Evolutionary conservation across 2,113 vertebrate genomes (phyloP).

Genomic region (Mirounga angustirostris): DNA sequence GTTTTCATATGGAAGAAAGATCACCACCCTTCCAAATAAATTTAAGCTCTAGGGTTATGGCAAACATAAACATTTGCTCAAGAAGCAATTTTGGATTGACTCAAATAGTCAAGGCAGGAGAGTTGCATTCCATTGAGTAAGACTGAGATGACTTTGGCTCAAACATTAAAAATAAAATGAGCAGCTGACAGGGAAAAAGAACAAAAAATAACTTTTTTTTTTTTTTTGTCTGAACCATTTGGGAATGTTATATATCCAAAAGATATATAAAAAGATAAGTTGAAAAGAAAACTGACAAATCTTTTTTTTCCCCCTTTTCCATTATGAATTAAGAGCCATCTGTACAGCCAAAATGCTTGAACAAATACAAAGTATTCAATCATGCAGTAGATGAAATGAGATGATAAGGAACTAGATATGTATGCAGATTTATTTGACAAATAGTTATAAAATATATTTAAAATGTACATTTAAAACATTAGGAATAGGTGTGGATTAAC

Average conservation of each 20-base stretch:
- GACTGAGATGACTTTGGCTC: conserved; percentile 39
- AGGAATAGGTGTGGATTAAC: neutral
- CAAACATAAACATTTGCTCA: conserved; percentile 25
- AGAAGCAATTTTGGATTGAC: conserved; percentile 31
- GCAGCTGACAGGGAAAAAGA: conserved; percentile 32
- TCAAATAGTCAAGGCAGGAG: neutral
- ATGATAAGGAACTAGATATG: neutral
- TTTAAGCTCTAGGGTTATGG: neutral
- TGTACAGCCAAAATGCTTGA: conserved; percentile 55
- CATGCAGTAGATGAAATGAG: neutral
- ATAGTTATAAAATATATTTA: neutral
- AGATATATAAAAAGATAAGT: conserved; percentile 59
- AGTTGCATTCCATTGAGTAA: conserved; percentile 35
- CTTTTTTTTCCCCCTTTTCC: neutral
- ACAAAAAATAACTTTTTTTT: conserved; percentile 53
- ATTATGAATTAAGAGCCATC: conserved; percentile 65
- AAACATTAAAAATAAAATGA: conserved; percentile 69
- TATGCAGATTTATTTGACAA: conserved; percentile 20
- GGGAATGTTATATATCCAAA: conserved; percentile 20
- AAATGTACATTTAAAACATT: neutral
- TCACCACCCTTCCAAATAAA: conserved; percentile 3
- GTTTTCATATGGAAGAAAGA: conserved; percentile 26
- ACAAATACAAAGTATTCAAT: conserved; percentile 33
- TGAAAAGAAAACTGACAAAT: conserved; percentile 59
- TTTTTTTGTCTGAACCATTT: conserved; percentile 40